These are phyloP conservation scores for Drosophila bocki DNA, from an alignment of 1,140 invertebrate species.

Conservation along the genomic window DNA sequence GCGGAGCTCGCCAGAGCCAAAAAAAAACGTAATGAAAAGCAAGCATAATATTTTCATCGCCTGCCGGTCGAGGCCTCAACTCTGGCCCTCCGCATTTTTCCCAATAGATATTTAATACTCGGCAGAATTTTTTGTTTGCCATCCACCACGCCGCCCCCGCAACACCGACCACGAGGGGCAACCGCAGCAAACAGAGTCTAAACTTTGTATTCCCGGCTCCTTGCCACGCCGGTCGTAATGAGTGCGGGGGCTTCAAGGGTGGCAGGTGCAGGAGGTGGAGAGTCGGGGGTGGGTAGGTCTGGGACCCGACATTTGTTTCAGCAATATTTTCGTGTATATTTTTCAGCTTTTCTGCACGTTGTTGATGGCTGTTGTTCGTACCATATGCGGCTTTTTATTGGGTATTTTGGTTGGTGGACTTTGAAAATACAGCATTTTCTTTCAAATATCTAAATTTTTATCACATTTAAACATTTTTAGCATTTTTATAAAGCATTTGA, in stretches of 20 bases:
- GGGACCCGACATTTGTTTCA: conserved; percentile 64
- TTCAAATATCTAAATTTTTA: too few relatives aligned
- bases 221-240: conserved; percentile 59
- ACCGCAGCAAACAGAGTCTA: conserved; percentile 68
- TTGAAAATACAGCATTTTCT: background rate
- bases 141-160: background rate
- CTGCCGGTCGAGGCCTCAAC: conserved; percentile 26
- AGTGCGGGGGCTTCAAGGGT: conserved; percentile 30
- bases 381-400: background rate
- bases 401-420: background rate
- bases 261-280: background rate
- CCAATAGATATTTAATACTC: conserved; percentile 83
- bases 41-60: conserved; percentile 60
- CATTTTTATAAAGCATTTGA: background rate
- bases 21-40: conserved; percentile 63
- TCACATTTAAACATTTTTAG: background rate
- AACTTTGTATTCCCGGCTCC: conserved; percentile 52
- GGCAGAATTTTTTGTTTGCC: conserved; percentile 59
- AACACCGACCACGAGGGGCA: conserved; percentile 30
- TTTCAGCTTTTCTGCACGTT: conserved; percentile 71
- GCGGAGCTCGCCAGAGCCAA: conserved; percentile 5
- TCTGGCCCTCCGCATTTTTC: conserved; percentile 48
- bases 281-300: background rate
- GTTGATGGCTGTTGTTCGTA: conserved; percentile 61
- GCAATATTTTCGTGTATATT: conserved; percentile 76